phyloP scores from a whole-genome alignment of 2,113 vertebrate genomes.

The Motacilla tschutschensis region DNA sequence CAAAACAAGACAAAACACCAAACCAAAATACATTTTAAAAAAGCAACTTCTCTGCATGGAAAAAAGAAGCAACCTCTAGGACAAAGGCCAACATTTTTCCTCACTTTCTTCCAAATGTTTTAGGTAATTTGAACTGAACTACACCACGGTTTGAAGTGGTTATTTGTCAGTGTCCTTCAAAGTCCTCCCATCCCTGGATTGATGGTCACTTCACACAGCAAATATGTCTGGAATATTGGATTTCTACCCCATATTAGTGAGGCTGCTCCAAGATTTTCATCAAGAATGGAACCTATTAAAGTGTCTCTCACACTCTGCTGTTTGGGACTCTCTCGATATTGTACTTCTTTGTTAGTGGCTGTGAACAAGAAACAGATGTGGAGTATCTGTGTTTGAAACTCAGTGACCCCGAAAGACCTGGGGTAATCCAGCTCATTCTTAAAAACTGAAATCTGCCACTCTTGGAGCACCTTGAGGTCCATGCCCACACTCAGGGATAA shows the following conservation, averaged over 20 bases:
- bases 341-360: constrained; percentile 46
- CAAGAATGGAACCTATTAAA: constrained; percentile 65
- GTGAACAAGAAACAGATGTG: constrained; percentile 74
- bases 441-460: constrained; percentile 54
- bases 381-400: constrained; percentile 19
- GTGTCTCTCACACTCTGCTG: constrained; percentile 33
- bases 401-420: constrained; percentile 55
- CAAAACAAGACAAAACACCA: background rate
- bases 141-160: background rate
- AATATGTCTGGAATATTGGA: background rate
- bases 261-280: constrained; percentile 42
- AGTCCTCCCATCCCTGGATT: background rate
- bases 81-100: background rate
- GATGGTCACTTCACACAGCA: background rate
- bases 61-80: background rate
- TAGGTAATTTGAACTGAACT: background rate
- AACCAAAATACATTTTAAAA: background rate
- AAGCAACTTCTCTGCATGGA: background rate
- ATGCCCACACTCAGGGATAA: background rate
- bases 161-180: background rate
- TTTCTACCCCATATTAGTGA: background rate
- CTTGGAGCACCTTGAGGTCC: background rate
- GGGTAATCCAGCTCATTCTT: constrained; percentile 59
- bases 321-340: background rate
- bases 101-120: background rate